A percentile compares a stretch with the other conserved stretches of the same genome.
Evolutionary conservation across 2,888 invertebrate species (phyloP).

Genomic region (Hyposoter dolosus): DNA sequence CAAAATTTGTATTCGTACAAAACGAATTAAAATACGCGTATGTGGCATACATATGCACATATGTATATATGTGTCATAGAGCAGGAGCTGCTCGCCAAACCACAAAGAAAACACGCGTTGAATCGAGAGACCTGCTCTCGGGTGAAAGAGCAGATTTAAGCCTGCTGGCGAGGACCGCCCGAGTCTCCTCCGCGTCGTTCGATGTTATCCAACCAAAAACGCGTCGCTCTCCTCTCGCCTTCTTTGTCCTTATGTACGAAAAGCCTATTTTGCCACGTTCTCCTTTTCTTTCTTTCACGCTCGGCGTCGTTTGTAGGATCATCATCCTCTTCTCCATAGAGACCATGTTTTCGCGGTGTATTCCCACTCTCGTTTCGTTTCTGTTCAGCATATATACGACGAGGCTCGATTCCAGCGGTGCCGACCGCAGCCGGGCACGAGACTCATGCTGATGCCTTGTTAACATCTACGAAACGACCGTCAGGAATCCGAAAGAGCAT

Average conservation of each 20-base stretch:
- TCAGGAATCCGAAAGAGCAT: constrained; percentile 83
- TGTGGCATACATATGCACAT: constrained; percentile 11
- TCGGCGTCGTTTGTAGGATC: constrained; percentile 50
- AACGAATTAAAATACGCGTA: constrained; percentile 53
- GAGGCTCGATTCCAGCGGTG: constrained; percentile 63
- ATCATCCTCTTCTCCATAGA: constrained; percentile 38
- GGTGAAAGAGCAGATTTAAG: constrained; percentile 58
- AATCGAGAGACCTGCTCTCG: constrained; percentile 53
- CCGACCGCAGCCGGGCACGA: constrained; percentile 80
- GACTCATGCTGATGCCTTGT: constrained; percentile 83
- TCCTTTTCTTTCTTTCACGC: constrained; percentile 71
- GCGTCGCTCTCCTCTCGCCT: constrained; percentile 70
- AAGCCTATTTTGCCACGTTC: constrained; percentile 71
- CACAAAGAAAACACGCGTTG: constrained; percentile 69
- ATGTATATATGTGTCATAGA: not conserved
- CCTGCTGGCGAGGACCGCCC: constrained; percentile 67
- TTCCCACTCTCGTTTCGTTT: constrained; percentile 64
- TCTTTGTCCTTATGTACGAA: constrained; percentile 52
- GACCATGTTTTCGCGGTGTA: constrained; percentile 44
- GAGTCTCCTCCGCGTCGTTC: constrained; percentile 63
- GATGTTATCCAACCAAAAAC: constrained; percentile 75
- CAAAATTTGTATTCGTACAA: constrained; percentile 34
- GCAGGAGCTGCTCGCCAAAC: constrained; percentile 57
- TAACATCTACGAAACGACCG: constrained; percentile 83
- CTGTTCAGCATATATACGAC: constrained; percentile 54